A percentile compares a stretch with the other conserved stretches of the same genome.
These are phyloP conservation scores for Tethya wilhelma DNA, from an alignment of 37 sponge, comb jelly and placozoan genomes.

Conservation along the genomic window DNA sequence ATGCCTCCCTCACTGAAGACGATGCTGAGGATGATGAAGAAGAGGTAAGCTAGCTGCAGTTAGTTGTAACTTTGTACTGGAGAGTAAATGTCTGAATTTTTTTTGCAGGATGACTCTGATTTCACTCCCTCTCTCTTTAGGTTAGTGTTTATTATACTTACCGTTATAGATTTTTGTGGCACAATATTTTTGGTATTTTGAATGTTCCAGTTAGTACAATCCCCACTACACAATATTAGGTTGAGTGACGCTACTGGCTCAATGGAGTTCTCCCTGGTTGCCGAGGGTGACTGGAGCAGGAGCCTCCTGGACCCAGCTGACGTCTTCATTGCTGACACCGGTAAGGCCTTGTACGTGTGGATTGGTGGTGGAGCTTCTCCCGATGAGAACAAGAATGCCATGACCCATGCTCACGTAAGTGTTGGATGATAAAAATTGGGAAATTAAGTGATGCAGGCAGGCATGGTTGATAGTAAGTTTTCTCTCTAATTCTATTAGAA, in stretches of 20 bases:
- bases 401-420: conserved; percentile 85
- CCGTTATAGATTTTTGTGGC: neutral
- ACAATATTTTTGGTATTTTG: neutral
- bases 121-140: conserved; percentile 46
- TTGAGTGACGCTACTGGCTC: conserved; percentile 82
- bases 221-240: conserved; percentile 8
- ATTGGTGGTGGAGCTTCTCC: conserved; percentile 64
- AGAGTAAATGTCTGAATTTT: neutral
- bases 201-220: neutral
- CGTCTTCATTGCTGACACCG: conserved; percentile 78
- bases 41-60: conserved; percentile 15
- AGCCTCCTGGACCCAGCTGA: conserved; percentile 65
- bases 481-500: conserved; percentile 39
- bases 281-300: conserved; percentile 42
- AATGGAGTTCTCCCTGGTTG: conserved; percentile 51
- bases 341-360: conserved; percentile 69
- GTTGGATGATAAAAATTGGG: neutral
- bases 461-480: neutral
- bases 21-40: conserved; percentile 34
- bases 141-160: neutral
- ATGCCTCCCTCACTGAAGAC: conserved; percentile 40
- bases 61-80: neutral
- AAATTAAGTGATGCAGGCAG: neutral
- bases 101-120: conserved; percentile 10
- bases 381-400: conserved; percentile 79